phyloP scores from a whole-genome alignment of 2,797 vertebrate genomes.

The Vireo griseus region DNA sequence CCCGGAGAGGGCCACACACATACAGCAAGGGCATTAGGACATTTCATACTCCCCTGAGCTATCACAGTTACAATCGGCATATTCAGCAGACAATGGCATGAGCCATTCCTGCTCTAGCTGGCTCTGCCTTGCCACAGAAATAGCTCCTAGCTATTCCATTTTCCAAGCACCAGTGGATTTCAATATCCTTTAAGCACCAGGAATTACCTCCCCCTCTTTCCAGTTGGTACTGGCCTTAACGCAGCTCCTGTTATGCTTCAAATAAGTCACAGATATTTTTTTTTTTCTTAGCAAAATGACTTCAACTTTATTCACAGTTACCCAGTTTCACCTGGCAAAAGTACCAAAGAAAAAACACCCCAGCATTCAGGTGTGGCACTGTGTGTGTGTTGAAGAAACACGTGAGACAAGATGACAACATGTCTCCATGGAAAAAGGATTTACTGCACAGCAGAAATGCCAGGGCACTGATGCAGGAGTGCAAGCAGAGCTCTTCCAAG shows the following conservation, averaged over 20 bases:
- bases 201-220: neutral
- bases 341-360: neutral
- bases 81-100: constrained; percentile 16
- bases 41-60: neutral
- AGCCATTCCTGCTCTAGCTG: constrained; percentile 7
- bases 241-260: neutral
- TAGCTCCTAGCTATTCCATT: constrained; percentile 1
- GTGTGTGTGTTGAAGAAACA: neutral
- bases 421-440: neutral
- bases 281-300: neutral
- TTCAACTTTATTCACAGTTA: neutral
- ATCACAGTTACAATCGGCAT: neutral
- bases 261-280: neutral
- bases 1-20: neutral
- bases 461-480: neutral
- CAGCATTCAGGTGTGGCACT: neutral
- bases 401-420: neutral
- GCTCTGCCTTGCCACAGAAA: neutral
- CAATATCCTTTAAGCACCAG: neutral
- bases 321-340: neutral
- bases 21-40: neutral
- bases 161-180: constrained; percentile 1
- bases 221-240: neutral
- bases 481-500: neutral
- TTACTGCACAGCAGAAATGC: neutral